These are phyloP conservation scores for Pempheris klunzingeri DNA, from an alignment of 2,797 vertebrate genomes.

Conservation along the genomic window DNA sequence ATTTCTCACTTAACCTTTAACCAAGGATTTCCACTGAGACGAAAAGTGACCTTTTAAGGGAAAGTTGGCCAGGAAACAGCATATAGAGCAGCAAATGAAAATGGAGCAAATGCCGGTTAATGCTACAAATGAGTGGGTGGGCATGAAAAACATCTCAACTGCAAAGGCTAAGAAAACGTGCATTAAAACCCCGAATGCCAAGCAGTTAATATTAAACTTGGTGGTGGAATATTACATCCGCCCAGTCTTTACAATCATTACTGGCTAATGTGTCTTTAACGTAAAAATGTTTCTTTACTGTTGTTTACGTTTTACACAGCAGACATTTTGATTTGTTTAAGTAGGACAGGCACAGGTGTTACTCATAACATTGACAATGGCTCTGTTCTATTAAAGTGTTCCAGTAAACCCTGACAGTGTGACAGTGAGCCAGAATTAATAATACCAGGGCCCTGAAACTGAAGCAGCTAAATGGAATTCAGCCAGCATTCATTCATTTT, in stretches of 20 bases:
- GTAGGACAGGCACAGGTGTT: neutral
- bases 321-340: neutral
- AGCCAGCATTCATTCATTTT: neutral
- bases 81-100: slow-evolving; percentile 7
- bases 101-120: neutral
- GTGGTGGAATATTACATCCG: neutral
- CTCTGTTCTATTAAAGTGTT: neutral
- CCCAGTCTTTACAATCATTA: neutral
- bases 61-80: slow-evolving; percentile 4
- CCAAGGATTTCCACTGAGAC: slow-evolving; percentile 1
- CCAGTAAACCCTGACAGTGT: neutral
- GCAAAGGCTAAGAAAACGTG: slow-evolving; percentile 6
- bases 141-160: slow-evolving; percentile 3
- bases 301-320: neutral
- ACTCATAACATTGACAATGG: neutral
- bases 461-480: neutral
- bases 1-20: slow-evolving; percentile 32
- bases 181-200: neutral
- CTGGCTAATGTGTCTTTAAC: neutral
- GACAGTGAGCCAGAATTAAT: neutral
- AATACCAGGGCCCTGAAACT: neutral
- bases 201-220: neutral
- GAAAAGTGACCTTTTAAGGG: slow-evolving; percentile 17
- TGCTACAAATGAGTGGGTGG: neutral
- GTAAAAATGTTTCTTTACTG: neutral